These are phyloP conservation scores for Chondrosia reniformis DNA, from an alignment of 37 sponge, comb jelly and placozoan species.

Conservation along the genomic window DNA sequence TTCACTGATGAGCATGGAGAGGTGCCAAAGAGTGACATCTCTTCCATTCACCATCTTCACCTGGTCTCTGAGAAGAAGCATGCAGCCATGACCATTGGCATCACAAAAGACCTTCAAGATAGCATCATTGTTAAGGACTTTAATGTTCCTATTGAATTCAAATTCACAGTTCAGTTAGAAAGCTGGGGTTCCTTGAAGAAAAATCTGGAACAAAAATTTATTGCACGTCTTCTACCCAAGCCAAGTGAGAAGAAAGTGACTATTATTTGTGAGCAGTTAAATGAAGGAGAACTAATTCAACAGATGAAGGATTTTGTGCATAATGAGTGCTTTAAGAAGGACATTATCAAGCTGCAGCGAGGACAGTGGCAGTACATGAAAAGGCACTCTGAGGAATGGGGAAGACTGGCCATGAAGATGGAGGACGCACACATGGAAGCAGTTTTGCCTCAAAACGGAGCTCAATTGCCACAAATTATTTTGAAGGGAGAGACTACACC, in stretches of 20 bases:
- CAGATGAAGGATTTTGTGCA: not conserved
- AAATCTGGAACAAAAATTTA: not conserved
- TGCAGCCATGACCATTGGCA: not conserved
- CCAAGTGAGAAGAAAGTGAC: not conserved
- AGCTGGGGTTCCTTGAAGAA: not conserved
- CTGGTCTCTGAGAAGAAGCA: not conserved
- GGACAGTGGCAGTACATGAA: not conserved
- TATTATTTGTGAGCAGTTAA: not conserved
- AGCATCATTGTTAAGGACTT: not conserved
- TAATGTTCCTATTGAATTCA: not conserved
- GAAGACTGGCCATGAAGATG: not conserved
- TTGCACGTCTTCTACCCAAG: not conserved
- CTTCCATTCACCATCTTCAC: not conserved
- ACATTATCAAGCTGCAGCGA: not conserved
- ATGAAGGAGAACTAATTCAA: not conserved
- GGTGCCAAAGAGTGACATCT: not conserved
- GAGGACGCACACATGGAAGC: not conserved
- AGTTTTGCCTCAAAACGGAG: not conserved
- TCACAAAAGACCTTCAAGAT: not conserved
- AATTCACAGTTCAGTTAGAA: not conserved
- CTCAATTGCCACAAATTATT: not conserved
- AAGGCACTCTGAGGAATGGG: not conserved
- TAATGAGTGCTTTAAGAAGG: not conserved
- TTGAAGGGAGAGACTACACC: slow-evolving; percentile 15
- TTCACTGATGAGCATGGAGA: not conserved